A percentile compares a stretch with the other conserved stretches of the same genome.
Evolutionary conservation across 2,797 vertebrate genomes (phyloP).

Genomic region (Ara ararauna): DNA sequence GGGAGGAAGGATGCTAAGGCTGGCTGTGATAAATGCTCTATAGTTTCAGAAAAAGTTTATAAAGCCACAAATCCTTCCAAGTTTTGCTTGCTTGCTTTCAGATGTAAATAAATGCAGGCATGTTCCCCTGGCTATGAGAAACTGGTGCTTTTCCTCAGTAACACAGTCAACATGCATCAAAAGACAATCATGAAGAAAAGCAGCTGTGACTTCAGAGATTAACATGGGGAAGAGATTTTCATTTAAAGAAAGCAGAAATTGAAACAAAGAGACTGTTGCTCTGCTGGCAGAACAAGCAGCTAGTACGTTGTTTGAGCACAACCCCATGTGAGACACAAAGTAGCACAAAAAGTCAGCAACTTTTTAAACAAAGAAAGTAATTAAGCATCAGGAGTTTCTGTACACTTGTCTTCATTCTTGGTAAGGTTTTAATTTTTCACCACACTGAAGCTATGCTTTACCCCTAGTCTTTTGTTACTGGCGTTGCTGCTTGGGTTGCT

Average conservation of each 20-base stretch:
- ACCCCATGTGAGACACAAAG: background rate
- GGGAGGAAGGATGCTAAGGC: background rate
- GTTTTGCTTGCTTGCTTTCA: background rate
- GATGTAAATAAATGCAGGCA: constrained; percentile 9
- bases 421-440: background rate
- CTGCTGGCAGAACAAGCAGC: background rate
- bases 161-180: background rate
- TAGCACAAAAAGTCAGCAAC: background rate
- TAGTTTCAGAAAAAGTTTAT: background rate
- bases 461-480: background rate
- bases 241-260: background rate
- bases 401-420: background rate
- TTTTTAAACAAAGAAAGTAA: background rate
- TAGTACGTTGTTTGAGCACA: background rate
- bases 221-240: background rate
- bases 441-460: background rate
- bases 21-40: background rate
- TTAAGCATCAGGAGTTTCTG: background rate
- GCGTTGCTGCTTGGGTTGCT: background rate
- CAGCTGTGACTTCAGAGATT: background rate
- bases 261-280: background rate
- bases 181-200: background rate
- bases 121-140: background rate
- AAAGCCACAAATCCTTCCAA: background rate
- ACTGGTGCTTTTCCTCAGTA: background rate